A percentile compares a stretch with the other conserved stretches of the same genome.
phyloP scores from a whole-genome alignment of 2,888 invertebrate genomes.

The Parnassius mnemosyne region DNA sequence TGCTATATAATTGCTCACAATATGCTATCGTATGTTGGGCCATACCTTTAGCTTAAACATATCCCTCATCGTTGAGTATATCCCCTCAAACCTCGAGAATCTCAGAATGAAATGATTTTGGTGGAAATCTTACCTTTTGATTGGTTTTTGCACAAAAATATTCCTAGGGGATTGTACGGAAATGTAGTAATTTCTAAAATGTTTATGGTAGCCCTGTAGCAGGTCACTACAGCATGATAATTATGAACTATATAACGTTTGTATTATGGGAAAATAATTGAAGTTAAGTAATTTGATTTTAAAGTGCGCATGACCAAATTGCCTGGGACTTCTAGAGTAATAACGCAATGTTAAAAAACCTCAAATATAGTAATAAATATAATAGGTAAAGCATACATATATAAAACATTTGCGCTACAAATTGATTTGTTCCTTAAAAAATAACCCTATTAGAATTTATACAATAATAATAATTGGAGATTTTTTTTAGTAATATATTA shows the following conservation, averaged over 20 bases:
- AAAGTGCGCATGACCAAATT: too few relatives aligned
- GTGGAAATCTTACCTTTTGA: neutral
- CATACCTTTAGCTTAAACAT: conserved; percentile 10
- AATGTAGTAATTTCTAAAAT: conserved; percentile 8
- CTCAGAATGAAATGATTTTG: conserved; percentile 13
- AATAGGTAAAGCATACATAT: too few relatives aligned
- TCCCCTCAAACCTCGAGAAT: conserved; percentile 2
- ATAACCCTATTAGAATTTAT: too few relatives aligned
- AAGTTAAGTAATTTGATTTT: too few relatives aligned
- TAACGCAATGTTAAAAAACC: too few relatives aligned
- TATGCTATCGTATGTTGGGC: conserved; percentile 9
- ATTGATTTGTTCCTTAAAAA: too few relatives aligned
- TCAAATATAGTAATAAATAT: too few relatives aligned
- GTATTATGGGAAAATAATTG: neutral
- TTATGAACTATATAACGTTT: conserved; percentile 1
- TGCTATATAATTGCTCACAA: neutral
- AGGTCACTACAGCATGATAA: conserved; percentile 3
- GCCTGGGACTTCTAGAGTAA: too few relatives aligned
- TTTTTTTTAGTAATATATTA: too few relatives aligned
- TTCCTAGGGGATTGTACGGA: conserved; percentile 2
- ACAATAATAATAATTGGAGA: too few relatives aligned
- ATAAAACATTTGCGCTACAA: too few relatives aligned
- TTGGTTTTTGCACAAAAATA: conserved; percentile 24
- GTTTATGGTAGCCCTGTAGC: neutral
- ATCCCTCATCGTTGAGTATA: neutral